Percentiles rank a stretch among this genome's conserved stretches.
Conservation (phyloP, 2,888 invertebrate species). For the Nymphalis urticae region DNA sequence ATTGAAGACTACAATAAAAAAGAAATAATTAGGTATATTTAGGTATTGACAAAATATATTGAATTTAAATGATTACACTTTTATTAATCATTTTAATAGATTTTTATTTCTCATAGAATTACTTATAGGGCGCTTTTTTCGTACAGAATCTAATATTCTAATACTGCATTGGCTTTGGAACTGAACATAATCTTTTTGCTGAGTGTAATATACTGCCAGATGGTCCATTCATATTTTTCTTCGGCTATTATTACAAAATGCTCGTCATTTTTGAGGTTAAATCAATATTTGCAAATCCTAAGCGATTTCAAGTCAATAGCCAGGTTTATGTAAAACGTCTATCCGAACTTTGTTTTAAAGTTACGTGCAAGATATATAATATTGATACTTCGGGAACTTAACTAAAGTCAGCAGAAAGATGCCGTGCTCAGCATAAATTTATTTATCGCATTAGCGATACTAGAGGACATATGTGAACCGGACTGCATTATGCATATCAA, state of each 20-base stretch:
- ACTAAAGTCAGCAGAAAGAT: constrained; percentile 22
- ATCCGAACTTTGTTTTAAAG: constrained; percentile 4
- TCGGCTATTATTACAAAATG: constrained; percentile 1
- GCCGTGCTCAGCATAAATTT: constrained; percentile 33
- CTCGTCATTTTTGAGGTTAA: neutral
- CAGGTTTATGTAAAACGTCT: neutral
- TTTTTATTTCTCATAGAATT: no score
- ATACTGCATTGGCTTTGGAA: constrained; percentile 1
- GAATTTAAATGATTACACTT: no score
- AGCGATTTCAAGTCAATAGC: constrained; percentile 1
- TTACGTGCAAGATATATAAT: constrained; percentile 20
- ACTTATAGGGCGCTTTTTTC: neutral
- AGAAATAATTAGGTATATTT: no score
- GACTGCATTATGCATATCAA: constrained; percentile 31
- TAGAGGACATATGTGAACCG: constrained; percentile 26
- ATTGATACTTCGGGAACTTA: constrained; percentile 22
- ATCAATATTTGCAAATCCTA: neutral
- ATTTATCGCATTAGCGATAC: constrained; percentile 29
- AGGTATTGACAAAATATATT: no score
- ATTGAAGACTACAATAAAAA: no score
- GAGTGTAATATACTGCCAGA: constrained; percentile 15
- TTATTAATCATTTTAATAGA: no score
- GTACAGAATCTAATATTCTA: constrained; percentile 12
- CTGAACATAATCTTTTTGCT: constrained; percentile 16
- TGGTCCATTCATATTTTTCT: constrained; percentile 18